Evolutionary conservation across 2,113 vertebrate genomes (phyloP).

Genomic region (Hippocampus zosterae): DNA sequence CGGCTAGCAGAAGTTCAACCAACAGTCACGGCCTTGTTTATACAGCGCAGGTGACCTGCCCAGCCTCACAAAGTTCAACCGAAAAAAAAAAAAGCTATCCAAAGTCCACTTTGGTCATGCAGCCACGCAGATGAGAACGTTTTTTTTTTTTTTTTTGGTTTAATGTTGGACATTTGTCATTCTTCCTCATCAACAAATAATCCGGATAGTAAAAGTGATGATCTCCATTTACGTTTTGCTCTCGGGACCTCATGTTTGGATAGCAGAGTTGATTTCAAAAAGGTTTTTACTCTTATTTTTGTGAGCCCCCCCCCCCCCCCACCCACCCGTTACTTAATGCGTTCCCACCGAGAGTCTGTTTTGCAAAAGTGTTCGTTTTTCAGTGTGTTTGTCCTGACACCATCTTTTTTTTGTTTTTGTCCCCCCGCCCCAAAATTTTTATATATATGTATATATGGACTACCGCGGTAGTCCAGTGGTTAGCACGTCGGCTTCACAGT

Average conservation of each 20-base stretch:
- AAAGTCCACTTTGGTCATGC: slow-evolving; percentile 46
- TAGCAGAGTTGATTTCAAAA: background rate
- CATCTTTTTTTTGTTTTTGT: too few species aligned
- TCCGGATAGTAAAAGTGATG: background rate
- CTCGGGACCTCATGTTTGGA: background rate
- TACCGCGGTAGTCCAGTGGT: too few species aligned
- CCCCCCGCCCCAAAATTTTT: too few species aligned
- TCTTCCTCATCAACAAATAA: background rate
- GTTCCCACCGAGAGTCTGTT: too few species aligned
- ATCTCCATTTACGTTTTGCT: background rate
- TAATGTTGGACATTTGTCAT: background rate
- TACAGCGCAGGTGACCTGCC: slow-evolving; percentile 33
- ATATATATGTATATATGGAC: too few species aligned
- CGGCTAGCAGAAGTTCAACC: slow-evolving; percentile 6
- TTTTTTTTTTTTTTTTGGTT: background rate
- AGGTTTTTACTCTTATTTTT: background rate
- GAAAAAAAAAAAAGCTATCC: slow-evolving; percentile 53
- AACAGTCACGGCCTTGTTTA: slow-evolving; percentile 29
- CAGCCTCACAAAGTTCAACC: slow-evolving; percentile 53
- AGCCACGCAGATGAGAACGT: slow-evolving; percentile 23
- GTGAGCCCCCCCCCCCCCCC: too few species aligned
- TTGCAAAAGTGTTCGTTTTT: too few species aligned
- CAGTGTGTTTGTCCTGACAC: too few species aligned
- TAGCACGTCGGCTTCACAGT: too few species aligned
- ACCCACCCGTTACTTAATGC: too few species aligned